Evolutionary conservation across 2,888 invertebrate species (phyloP).

Genomic region (Macrophya alboannulata): DNA sequence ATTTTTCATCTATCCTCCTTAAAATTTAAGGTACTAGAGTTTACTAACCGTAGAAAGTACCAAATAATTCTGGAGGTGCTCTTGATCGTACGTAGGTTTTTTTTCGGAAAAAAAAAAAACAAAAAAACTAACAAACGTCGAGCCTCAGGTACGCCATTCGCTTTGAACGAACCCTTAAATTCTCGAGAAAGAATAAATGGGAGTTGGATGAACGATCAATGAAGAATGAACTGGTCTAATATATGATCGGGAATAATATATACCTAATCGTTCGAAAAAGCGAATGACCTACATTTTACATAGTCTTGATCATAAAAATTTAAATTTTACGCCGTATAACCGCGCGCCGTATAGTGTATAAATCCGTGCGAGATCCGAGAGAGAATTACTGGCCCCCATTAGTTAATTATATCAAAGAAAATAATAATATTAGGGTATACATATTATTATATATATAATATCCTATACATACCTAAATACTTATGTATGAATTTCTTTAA

Average conservation of each 20-base stretch:
- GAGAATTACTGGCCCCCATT: constrained; percentile 80
- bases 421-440: constrained; percentile 59
- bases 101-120: too few relatives aligned
- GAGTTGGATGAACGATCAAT: not conserved
- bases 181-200: not conserved
- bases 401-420: constrained; percentile 65
- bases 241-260: not conserved
- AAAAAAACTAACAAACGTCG: not conserved
- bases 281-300: constrained; percentile 7
- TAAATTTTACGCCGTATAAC: constrained; percentile 58
- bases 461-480: constrained; percentile 57
- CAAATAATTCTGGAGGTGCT: not conserved
- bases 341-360: constrained; percentile 75
- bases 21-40: not conserved
- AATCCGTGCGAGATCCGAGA: constrained; percentile 79
- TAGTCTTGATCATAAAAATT: constrained; percentile 4
- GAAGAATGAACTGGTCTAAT: not conserved
- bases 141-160: constrained; percentile 29
- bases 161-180: not conserved
- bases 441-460: constrained; percentile 41
- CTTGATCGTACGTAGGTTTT: not conserved
- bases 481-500: constrained; percentile 59
- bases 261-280: not conserved
- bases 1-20: not conserved
- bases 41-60: not conserved